Evolutionary conservation across 2,113 vertebrate genomes (phyloP).

Genomic region (Pseudopodoces humilis): DNA sequence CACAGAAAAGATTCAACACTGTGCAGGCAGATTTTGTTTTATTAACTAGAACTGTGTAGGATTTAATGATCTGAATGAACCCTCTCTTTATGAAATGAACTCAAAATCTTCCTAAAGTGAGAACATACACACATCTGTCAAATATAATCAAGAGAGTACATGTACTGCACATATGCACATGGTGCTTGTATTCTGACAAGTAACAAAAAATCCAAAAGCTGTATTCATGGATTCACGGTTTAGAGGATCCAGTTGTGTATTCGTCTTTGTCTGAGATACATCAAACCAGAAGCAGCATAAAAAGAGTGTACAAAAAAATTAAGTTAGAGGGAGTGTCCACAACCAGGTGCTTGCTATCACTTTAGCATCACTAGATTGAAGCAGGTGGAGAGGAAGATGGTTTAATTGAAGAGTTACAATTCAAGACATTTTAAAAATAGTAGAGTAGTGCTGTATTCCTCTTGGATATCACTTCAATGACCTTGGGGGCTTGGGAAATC

Average conservation of each 20-base stretch:
- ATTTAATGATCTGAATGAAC: slow-evolving; percentile 68
- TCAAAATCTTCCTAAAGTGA: slow-evolving; percentile 43
- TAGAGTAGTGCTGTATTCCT: not conserved
- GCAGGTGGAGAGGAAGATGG: not conserved
- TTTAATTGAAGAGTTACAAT: not conserved
- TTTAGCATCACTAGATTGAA: not conserved
- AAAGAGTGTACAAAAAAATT: not conserved
- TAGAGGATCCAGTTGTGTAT: not conserved
- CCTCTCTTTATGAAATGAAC: slow-evolving; percentile 44
- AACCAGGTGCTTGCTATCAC: not conserved
- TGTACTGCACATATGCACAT: too few species aligned
- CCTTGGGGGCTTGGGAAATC: not conserved
- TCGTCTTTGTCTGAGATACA: not conserved
- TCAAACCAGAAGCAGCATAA: not conserved
- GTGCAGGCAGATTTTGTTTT: slow-evolving; percentile 69
- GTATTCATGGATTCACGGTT: not conserved
- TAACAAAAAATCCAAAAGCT: not conserved
- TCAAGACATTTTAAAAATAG: not conserved
- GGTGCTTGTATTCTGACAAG: not conserved
- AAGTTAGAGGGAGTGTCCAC: too few species aligned
- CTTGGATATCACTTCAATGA: not conserved
- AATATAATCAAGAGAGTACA: not conserved
- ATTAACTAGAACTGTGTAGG: slow-evolving; percentile 64
- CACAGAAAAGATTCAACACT: slow-evolving; percentile 53
- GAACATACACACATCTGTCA: slow-evolving; percentile 46